phyloP scores from a whole-genome alignment of 2,797 vertebrate genomes.

The Anabacerthia variegaticeps region DNA sequence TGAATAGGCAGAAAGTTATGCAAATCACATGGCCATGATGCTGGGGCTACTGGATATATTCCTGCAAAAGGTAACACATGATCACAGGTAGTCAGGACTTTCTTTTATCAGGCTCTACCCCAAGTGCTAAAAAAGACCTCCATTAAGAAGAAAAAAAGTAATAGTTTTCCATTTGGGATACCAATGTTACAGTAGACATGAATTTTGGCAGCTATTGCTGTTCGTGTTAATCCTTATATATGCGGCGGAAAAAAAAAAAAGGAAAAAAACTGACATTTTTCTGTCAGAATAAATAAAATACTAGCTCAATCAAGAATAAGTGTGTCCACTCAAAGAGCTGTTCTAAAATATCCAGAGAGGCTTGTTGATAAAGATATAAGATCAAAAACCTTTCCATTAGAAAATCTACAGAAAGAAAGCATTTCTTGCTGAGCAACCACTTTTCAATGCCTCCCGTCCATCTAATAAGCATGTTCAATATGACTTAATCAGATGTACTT shows the following conservation, averaged over 20 bases:
- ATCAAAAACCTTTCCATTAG: neutral
- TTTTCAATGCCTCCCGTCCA: neutral
- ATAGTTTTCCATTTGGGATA: neutral
- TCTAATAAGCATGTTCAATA: neutral
- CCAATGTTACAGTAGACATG: neutral
- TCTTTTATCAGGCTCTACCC: neutral
- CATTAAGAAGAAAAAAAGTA: neutral
- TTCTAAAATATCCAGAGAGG: neutral
- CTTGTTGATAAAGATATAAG: neutral
- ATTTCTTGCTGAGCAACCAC: neutral
- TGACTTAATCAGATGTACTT: neutral
- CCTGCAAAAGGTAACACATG: neutral
- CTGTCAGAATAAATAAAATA: neutral
- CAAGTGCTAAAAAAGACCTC: neutral
- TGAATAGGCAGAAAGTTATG: neutral
- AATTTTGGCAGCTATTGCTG: neutral
- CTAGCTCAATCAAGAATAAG: neutral
- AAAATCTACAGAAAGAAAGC: neutral
- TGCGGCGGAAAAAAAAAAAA: neutral
- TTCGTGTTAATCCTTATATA: neutral
- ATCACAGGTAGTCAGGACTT: neutral
- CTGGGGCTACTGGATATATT: neutral
- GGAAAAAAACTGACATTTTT: accelerated
- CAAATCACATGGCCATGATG: neutral
- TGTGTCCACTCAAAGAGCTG: neutral